Base-by-base conservation (phyloP, 2,113 vertebrate species). In the Leptosomus discolor region DNA sequence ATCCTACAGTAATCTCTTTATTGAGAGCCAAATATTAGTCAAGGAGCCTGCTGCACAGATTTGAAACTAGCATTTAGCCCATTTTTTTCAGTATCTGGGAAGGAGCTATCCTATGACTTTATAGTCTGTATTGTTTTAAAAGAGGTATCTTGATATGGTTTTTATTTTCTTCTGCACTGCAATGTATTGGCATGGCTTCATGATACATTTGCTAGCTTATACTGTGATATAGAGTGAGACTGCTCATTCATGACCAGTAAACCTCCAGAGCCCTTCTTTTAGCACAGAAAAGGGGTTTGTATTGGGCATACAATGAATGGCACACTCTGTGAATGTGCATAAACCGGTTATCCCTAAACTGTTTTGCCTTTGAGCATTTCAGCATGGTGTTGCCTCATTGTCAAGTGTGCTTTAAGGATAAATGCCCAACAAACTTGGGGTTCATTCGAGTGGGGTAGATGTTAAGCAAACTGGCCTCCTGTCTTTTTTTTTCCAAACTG, bases 1-100 rank as follows among this genome's bases (percentile, higher is more conserved):
- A 94, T 97, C 88, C 92, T 85, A 51, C 70, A 95, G 82, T 94
- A 96, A 94, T 97, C 90, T 96, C 88, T 94, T 92, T 93, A 90
- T 17, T 73, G 85, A 88, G 58, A 95, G 79, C 78, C 92, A 90
- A 90, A 64, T 61, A 50, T 91, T 96, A 85, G 70, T 93, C 70
- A 73, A 69, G 85, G 57, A 96, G 27, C 77, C 82, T 92, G 74
- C 84, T 89, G 65, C 74, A 96, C 45, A 43, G 53, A 69, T 65
- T 54, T 92, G 39, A 57, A 90, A 57, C 24, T 76, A 81, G 37
- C 26, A 67, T 91, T 96, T 89, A 71, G 65, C 34, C 50, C 23
- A 5, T 85, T 29, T 69, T 92, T 92, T 93, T 86, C 32, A 27
- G 37, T 58, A 15, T 76, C 54, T 90, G 22, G 45, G 74, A 94